phyloP scores from a whole-genome alignment of 2,113 vertebrate genomes.

The Phrynocephalus versicolor region DNA sequence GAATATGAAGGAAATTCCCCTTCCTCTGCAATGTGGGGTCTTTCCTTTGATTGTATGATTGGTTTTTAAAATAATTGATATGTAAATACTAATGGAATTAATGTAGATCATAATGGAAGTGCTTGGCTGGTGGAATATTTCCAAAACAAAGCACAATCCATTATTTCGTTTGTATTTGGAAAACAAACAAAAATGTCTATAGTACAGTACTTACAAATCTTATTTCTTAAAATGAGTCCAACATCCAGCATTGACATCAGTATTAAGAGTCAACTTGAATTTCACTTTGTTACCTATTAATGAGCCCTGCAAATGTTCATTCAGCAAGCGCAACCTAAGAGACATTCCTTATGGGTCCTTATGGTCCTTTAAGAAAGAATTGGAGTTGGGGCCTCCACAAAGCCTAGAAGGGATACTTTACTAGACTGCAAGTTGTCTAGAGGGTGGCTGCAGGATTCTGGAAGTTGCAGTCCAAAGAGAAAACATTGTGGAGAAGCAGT shows the following conservation, averaged over 20 bases:
- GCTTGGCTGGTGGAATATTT: neutral
- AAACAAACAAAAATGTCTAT: neutral
- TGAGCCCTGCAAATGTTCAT: neutral
- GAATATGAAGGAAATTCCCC: neutral
- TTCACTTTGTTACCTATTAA: neutral
- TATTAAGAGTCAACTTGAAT: neutral
- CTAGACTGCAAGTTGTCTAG: too few relatives aligned
- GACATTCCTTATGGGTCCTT: neutral
- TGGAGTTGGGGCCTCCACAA: neutral
- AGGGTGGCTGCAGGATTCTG: too few relatives aligned
- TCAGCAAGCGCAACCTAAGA: neutral
- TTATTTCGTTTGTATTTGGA: neutral
- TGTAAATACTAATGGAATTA: neutral
- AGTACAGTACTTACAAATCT: neutral
- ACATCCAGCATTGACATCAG: neutral
- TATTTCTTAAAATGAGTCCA: neutral
- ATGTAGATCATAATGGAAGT: neutral
- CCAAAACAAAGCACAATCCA: neutral
- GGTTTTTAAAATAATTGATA: neutral
- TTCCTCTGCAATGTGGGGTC: neutral
- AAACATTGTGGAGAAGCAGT: neutral
- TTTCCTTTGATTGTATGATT: neutral
- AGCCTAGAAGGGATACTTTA: too few relatives aligned
- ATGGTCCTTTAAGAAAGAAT: neutral
- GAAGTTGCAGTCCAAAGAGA: too few relatives aligned